Conservation (phyloP, 30 jellyfish, hydroid and myxozoan species). For the Rhopilema esculentum region DNA sequence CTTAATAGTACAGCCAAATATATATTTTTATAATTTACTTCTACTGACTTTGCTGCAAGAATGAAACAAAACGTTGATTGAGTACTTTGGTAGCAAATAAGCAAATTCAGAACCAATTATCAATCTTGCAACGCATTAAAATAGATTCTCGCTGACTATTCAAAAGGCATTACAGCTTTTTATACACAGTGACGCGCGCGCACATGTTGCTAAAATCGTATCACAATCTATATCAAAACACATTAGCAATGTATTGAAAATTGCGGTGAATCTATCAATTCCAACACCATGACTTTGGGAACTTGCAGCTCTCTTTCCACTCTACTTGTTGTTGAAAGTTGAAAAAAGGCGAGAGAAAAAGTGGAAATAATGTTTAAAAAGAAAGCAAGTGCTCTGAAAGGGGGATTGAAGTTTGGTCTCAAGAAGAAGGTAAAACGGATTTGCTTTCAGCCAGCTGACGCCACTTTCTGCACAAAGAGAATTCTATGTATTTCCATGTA, state of each 20-base stretch:
- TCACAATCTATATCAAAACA: background rate
- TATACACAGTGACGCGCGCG: no score
- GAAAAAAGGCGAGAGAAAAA: background rate
- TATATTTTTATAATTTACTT: no score
- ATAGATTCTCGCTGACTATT: no score
- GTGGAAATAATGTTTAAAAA: background rate
- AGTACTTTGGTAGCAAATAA: no score
- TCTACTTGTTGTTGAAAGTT: background rate
- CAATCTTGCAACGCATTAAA: no score
- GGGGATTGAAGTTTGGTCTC: conserved; percentile 2
- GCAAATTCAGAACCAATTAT: no score
- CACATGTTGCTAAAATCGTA: background rate
- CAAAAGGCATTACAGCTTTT: no score
- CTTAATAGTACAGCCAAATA: no score
- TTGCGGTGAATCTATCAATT: background rate
- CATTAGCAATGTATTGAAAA: background rate
- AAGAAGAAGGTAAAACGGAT: background rate
- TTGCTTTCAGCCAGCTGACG: background rate
- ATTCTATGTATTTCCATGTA: no score
- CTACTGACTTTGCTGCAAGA: no score
- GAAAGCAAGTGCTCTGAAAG: background rate
- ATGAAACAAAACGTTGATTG: no score
- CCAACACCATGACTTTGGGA: background rate
- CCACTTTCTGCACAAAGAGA: no score
- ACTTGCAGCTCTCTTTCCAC: background rate